phyloP scores from a whole-genome alignment of 2,797 vertebrate species.

The Anisognathus igniventris region DNA sequence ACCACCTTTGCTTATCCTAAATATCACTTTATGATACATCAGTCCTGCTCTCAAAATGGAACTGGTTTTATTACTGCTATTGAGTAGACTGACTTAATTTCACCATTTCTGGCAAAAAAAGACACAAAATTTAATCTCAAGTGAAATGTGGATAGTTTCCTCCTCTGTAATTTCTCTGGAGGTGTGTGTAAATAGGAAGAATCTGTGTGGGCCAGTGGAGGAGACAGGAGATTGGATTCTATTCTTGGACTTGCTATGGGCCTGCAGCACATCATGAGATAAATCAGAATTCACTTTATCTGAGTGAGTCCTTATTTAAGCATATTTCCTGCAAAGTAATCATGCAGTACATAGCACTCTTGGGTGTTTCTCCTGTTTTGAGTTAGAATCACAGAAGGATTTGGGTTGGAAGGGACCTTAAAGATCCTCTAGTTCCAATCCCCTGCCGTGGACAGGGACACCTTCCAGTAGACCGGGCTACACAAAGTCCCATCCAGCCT shows the following conservation, averaged over 20 bases:
- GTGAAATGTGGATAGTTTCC: neutral
- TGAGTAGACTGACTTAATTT: neutral
- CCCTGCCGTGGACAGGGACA: too few relatives aligned
- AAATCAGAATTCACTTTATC: constrained; percentile 19
- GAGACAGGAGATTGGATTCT: neutral
- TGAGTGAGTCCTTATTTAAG: neutral
- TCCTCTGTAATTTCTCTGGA: constrained; percentile 4
- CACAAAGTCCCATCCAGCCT: neutral
- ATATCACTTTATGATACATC: neutral
- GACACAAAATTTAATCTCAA: neutral
- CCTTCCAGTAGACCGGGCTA: neutral
- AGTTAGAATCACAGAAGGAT: neutral
- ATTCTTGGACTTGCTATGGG: neutral
- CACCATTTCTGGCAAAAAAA: neutral
- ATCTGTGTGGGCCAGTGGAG: neutral
- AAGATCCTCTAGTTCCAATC: neutral
- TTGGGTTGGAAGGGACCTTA: neutral
- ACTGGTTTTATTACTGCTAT: constrained; percentile 2
- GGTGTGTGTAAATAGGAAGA: neutral
- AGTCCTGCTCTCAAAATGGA: neutral
- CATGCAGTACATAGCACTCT: neutral
- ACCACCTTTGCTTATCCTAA: neutral
- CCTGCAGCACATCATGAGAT: neutral
- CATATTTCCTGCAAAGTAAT: neutral
- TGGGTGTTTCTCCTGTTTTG: neutral